These are phyloP conservation scores for Acrocera orbiculus DNA, from an alignment of 2,888 invertebrate genomes.

Conservation along the genomic window DNA sequence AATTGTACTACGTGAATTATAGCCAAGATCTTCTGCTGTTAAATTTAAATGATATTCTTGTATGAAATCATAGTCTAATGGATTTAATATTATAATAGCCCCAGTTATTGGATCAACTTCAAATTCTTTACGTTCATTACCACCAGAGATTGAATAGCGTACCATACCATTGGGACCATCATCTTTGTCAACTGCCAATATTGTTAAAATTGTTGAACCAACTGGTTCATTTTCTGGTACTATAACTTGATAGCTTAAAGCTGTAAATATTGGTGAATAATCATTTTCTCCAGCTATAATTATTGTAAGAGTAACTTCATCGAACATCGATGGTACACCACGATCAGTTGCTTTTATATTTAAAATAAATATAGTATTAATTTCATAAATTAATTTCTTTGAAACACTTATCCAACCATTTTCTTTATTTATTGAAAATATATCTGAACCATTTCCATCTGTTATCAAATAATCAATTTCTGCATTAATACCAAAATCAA, in stretches of 20 bases:
- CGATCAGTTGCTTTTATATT: slow-evolving; percentile 63
- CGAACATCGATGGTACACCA: slow-evolving; percentile 72
- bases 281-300: slow-evolving; percentile 74
- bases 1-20: slow-evolving; percentile 55
- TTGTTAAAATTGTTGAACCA: slow-evolving; percentile 66
- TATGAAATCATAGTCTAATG: slow-evolving; percentile 72
- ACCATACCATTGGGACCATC: slow-evolving; percentile 81
- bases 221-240: slow-evolving; percentile 82
- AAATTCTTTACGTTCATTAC: slow-evolving; percentile 67
- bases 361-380: slow-evolving; percentile 48
- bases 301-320: slow-evolving; percentile 53
- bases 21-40: slow-evolving; percentile 72
- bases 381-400: slow-evolving; percentile 32
- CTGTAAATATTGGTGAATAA: slow-evolving; percentile 64
- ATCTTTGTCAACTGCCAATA: slow-evolving; percentile 72
- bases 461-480: slow-evolving; percentile 62
- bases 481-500: slow-evolving; percentile 77
- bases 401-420: slow-evolving; percentile 67
- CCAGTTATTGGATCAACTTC: slow-evolving; percentile 60
- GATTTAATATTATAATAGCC: slow-evolving; percentile 56
- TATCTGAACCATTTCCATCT: slow-evolving; percentile 59
- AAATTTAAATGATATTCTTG: slow-evolving; percentile 75
- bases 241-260: slow-evolving; percentile 70
- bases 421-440: slow-evolving; percentile 54
- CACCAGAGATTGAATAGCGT: slow-evolving; percentile 64